A percentile compares a stretch with the other conserved stretches of the same genome.
These are phyloP conservation scores for Bombus fervidus DNA, from an alignment of 1,140 invertebrate genomes.

Conservation along the genomic window DNA sequence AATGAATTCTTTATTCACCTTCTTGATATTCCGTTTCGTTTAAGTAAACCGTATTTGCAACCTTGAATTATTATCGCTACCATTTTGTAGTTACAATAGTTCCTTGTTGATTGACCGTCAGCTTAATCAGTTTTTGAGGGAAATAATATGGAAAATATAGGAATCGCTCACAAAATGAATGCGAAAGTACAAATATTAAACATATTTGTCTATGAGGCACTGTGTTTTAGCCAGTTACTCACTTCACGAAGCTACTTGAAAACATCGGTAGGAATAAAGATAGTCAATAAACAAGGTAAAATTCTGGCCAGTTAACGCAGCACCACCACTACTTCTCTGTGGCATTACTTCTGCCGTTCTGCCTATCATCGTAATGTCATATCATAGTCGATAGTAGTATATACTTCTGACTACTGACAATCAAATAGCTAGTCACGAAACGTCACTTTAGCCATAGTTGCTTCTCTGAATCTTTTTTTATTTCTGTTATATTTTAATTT, in stretches of 20 bases:
- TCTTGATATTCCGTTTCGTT: not conserved
- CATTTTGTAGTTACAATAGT: constrained; percentile 29
- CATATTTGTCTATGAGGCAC: not conserved
- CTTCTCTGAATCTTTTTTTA: not conserved
- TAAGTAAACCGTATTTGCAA: not conserved
- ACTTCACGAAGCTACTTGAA: not conserved
- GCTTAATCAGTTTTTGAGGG: not conserved
- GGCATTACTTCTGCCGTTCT: not conserved
- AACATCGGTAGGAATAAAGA: not conserved
- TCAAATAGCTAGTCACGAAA: not conserved
- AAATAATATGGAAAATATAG: not conserved
- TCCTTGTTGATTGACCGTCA: not conserved
- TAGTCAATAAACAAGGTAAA: not conserved
- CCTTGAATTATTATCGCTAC: constrained; percentile 47
- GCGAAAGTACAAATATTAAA: not conserved
- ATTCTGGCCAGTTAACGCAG: not conserved
- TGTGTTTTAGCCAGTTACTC: not conserved
- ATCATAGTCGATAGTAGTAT: not conserved
- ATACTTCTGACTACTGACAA: too few relatives aligned
- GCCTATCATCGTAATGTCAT: constrained; percentile 15
- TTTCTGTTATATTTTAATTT: not conserved
- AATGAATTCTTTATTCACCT: constrained; percentile 26
- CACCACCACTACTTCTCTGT: not conserved
- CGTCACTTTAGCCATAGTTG: not conserved
- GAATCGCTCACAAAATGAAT: not conserved